A percentile compares a stretch with the other conserved stretches of the same genome.
Conservation (phyloP, 1,140 invertebrate genomes). For the Caenorhabditis briggsae region DNA sequence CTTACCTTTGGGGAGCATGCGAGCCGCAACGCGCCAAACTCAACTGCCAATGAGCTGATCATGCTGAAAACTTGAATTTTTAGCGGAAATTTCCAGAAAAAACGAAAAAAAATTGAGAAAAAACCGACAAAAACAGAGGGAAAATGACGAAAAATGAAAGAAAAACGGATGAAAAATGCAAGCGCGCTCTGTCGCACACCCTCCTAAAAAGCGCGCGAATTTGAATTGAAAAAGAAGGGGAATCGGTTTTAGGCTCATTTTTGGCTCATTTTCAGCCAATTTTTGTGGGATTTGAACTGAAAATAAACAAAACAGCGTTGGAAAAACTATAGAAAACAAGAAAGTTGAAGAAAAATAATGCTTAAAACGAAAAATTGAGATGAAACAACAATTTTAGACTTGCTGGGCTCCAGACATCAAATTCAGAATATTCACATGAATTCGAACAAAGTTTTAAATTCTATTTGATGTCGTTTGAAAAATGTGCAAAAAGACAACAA, state of each 20-base stretch:
- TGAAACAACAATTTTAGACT: too few species aligned
- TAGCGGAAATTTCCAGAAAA: background rate
- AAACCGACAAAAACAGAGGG: background rate
- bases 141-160: constrained; percentile 1
- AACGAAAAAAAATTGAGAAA: background rate
- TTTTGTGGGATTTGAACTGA: too few species aligned
- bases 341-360: too few species aligned
- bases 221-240: background rate
- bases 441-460: too few species aligned
- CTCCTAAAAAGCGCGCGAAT: background rate
- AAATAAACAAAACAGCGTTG: too few species aligned
- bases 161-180: constrained; percentile 13
- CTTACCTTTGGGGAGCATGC: background rate
- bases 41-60: constrained; percentile 33
- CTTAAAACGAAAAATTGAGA: too few species aligned
- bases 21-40: constrained; percentile 22
- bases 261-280: background rate
- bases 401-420: too few species aligned
- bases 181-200: background rate
- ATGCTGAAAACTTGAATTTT: background rate
- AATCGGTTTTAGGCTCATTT: background rate
- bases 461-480: too few species aligned
- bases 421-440: too few species aligned
- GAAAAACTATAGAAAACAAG: too few species aligned
- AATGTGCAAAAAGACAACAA: too few species aligned